These are phyloP conservation scores for Tetramorium simillimum DNA, from an alignment of 1,140 invertebrate species.

Conservation along the genomic window DNA sequence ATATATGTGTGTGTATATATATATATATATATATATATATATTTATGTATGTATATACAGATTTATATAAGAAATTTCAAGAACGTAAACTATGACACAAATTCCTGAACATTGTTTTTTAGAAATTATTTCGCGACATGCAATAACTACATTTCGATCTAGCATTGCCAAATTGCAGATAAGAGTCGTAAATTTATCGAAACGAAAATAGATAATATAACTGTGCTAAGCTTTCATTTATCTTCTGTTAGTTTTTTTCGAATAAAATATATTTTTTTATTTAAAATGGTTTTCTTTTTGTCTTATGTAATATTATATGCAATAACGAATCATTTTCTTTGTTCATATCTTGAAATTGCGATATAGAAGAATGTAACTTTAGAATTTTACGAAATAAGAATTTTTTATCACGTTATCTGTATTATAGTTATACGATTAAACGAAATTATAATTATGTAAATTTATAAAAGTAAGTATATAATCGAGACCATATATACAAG, in stretches of 20 bases:
- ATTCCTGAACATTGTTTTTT: not conserved
- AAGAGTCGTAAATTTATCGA: not conserved
- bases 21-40: too few relatives aligned
- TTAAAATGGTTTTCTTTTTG: not conserved
- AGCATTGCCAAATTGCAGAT: not conserved
- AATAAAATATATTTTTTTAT: slow-evolving; percentile 12
- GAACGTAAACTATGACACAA: not conserved
- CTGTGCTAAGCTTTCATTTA: not conserved
- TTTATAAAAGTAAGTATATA: slow-evolving; percentile 12
- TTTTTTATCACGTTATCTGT: not conserved
- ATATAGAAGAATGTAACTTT: not conserved
- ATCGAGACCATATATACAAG: not conserved
- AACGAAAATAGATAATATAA: not conserved
- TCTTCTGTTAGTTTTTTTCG: not conserved
- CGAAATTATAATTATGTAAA: not conserved
- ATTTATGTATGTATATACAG: too few relatives aligned
- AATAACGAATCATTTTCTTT: not conserved
- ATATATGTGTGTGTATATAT: too few relatives aligned
- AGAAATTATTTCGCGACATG: not conserved
- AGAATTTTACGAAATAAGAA: not conserved
- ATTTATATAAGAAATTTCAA: not conserved
- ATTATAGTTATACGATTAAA: not conserved
- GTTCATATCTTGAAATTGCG: not conserved
- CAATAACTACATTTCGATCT: not conserved
- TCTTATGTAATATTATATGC: not conserved